Percentiles rank a stretch among this genome's conserved stretches.
Conservation (phyloP, 2,888 invertebrate species). For the Melanophora roralis region DNA sequence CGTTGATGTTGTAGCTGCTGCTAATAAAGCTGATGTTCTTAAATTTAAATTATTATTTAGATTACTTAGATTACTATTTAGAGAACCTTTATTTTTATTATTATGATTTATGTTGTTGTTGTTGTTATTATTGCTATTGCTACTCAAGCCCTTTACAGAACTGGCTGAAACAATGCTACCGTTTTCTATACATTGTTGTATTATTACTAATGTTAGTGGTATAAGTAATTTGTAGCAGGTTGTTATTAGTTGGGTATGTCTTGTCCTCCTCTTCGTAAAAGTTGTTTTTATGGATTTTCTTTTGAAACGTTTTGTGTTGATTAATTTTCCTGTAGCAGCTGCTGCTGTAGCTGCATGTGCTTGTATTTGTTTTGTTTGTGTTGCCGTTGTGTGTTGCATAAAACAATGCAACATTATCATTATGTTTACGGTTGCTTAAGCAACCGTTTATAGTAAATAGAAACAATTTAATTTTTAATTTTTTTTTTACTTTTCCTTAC, state of each 20-base stretch:
- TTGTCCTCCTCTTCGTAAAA: neutral
- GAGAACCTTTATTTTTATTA: conserved; percentile 57
- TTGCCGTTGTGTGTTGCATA: conserved; percentile 67
- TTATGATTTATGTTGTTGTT: conserved; percentile 61
- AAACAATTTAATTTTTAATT: conserved; percentile 51
- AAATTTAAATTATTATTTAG: conserved; percentile 57
- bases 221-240: conserved; percentile 21
- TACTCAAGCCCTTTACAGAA: conserved; percentile 20
- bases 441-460: conserved; percentile 61
- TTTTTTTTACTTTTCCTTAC: conserved; percentile 5
- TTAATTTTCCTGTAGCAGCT: conserved; percentile 28
- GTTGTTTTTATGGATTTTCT: conserved; percentile 32
- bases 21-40: conserved; percentile 59
- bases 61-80: conserved; percentile 53
- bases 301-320: conserved; percentile 60
- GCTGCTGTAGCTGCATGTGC: conserved; percentile 45
- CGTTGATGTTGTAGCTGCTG: conserved; percentile 55
- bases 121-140: conserved; percentile 54
- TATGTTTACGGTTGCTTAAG: conserved; percentile 68
- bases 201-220: conserved; percentile 47
- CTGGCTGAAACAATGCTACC: conserved; percentile 62
- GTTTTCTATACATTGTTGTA: conserved; percentile 66
- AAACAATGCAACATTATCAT: conserved; percentile 76
- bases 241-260: conserved; percentile 7
- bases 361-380: conserved; percentile 58